Conservation (phyloP, 2,113 vertebrate species). For the Antigone vipio region DNA sequence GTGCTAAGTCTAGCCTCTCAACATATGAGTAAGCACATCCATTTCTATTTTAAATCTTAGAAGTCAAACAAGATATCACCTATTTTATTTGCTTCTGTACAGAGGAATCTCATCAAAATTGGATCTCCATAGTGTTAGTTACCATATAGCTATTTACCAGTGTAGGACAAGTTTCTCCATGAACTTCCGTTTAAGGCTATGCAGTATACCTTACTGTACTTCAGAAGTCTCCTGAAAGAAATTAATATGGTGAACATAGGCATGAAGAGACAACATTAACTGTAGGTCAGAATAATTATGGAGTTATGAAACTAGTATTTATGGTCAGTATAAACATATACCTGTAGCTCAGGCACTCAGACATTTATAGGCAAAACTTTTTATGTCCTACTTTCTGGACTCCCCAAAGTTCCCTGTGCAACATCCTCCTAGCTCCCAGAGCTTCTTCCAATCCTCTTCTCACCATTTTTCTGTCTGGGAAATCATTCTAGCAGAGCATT, state of each 20-base stretch:
- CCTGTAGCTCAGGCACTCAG: not conserved
- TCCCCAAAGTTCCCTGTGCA: not conserved
- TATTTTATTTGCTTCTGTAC: not conserved
- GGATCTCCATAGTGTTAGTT: not conserved
- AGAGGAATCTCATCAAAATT: not conserved
- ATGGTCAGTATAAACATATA: not conserved
- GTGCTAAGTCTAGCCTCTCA: not conserved
- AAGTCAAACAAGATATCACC: not conserved
- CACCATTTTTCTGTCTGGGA: not conserved
- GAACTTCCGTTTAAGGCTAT: not conserved
- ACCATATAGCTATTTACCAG: not conserved
- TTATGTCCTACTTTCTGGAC: not conserved
- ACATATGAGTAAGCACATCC: not conserved
- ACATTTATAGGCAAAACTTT: not conserved
- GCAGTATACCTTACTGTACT: not conserved
- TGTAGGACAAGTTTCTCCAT: not conserved
- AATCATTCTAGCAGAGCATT: not conserved
- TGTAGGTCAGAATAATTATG: not conserved
- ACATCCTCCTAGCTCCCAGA: not conserved
- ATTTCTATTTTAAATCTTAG: not conserved
- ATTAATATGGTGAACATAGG: not conserved
- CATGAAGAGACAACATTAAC: not conserved
- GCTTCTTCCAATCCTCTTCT: not conserved
- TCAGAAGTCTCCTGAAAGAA: not conserved
- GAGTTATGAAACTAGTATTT: not conserved